Evolutionary conservation across 1,140 invertebrate species (phyloP), one percentile per base, ranked within the genome.

Genomic region (Drosophila baimaii): DNA sequence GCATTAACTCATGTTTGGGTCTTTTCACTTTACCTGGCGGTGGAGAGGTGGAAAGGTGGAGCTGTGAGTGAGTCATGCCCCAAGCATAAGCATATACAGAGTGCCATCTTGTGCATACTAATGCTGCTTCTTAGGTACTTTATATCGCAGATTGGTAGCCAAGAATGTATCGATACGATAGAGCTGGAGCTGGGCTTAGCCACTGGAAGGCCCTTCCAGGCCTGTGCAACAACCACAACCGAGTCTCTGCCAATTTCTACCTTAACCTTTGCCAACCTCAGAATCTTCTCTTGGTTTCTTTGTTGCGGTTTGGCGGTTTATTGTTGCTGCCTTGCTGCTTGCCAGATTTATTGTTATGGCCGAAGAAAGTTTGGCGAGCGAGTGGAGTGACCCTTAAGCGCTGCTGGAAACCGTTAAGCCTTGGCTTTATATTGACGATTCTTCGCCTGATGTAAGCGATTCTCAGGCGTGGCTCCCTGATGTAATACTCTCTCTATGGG

Each of bases 1-100:
- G 84, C 83, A 88, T 66, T 89, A 81, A 89, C 68, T 89, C 74
- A 89, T 84, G 68, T 72, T 88, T 62, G 79, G 76, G 59, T 52
- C 63, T 82, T 86, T 77, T 86, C 77, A 73, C 63, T 72, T 72
- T 39, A 55, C 46, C 51, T 54, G 51, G n/a, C n/a, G 33, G 19
- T n/a, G n/a, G 31, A 35, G 31, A 49, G 47, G 27, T 19, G 47
- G 47, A 10, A n/a, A 33, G 31, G 46, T 46, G 35, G 43, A 41
- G 47, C 35, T 44, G n/a, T n/a, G n/a, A 17, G 64, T 77, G 74
- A 77, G 39, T 77, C 73, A 77, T 68, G 29, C 47, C 54, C 25
- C 19, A 17, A 66, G 37, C 41, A 33, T 39, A 37, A 56, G 57
- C 17, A 23, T 37, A 10, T 31, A 41, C 13, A 17, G 47, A 43